Base-by-base conservation (phyloP, 2,888 invertebrate genomes). In the Ectemnius continuus region DNA sequence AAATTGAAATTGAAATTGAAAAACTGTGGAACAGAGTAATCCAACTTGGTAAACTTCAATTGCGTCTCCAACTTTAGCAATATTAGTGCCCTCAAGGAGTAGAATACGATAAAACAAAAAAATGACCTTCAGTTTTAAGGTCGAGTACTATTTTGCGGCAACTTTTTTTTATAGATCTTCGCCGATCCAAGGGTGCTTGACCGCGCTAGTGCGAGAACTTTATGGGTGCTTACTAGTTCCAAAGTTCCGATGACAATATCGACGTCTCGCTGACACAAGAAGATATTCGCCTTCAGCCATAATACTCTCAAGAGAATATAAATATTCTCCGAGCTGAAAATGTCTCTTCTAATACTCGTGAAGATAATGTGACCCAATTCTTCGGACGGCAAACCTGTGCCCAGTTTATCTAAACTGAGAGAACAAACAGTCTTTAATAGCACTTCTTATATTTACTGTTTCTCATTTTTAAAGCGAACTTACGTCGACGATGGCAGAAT, bases 211-310 rank as follows among this genome's bases (percentile, higher is more conserved):
- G n/a, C n/a, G n/a, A n/a, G n/a, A 13, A 11, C 11, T 56, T 52
- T 8, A n/a, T 61, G 48, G 48, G 64, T 60, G 64, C 85, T 88
- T 87, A 92, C 91, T 78, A 92, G 82, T 82, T 93, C 91, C 28
- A 93, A 86, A 8, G 92, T 91, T 76, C 91, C 91, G 45, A 93
- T 91, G 0, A 93, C 93, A 36, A 92, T 86, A 58, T 92, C 91
- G 62, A 92, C 91, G 74, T 92, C 91, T 48, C 92, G 91, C 80
- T 92, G 92, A 74, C 92, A 92, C 67, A 92, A 87, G 70, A 92
- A 93, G 70, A 93, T 87, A 78, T 93, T 92, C n/a, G 92, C 91
- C 81, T 93, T 91, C 14, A 94, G 82, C 93, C 93, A 93, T 61
- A 92, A 89, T 36, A 93, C 91, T 68, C 94, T 88, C 16, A 92